These are phyloP conservation scores for Bufo gargarizans DNA, from an alignment of 2,113 vertebrate species.

Conservation along the genomic window DNA sequence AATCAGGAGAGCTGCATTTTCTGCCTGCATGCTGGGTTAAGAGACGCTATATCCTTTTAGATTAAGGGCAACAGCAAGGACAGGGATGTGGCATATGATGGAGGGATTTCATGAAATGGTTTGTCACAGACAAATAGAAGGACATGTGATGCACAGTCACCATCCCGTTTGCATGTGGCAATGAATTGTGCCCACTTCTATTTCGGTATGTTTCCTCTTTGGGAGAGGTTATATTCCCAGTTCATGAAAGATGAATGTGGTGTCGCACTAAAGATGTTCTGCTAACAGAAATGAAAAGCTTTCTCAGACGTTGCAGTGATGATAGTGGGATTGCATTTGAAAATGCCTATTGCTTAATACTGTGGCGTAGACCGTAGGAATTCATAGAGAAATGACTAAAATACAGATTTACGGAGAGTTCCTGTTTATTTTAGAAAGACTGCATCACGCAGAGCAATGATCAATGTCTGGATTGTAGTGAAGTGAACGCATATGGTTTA, in stretches of 20 bases:
- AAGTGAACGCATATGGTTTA: not conserved
- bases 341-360: not conserved
- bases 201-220: not conserved
- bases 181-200: no score
- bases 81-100: not conserved
- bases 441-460: not conserved
- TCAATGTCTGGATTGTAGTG: not conserved
- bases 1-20: not conserved
- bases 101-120: not conserved
- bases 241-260: conserved; percentile 27
- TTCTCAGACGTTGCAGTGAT: not conserved
- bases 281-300: not conserved
- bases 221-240: conserved; percentile 1
- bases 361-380: not conserved
- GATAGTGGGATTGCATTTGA: conserved; percentile 8
- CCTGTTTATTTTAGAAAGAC: not conserved
- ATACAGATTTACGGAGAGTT: not conserved
- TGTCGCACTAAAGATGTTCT: conserved; percentile 25
- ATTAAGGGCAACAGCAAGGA: not conserved
- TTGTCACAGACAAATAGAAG: not conserved
- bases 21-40: conserved; percentile 12
- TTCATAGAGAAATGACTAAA: not conserved
- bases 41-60: not conserved
- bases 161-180: not conserved
- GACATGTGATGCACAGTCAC: not conserved